Conservation (phyloP, 2,888 invertebrate species). For the Priocnemis perturbator region DNA sequence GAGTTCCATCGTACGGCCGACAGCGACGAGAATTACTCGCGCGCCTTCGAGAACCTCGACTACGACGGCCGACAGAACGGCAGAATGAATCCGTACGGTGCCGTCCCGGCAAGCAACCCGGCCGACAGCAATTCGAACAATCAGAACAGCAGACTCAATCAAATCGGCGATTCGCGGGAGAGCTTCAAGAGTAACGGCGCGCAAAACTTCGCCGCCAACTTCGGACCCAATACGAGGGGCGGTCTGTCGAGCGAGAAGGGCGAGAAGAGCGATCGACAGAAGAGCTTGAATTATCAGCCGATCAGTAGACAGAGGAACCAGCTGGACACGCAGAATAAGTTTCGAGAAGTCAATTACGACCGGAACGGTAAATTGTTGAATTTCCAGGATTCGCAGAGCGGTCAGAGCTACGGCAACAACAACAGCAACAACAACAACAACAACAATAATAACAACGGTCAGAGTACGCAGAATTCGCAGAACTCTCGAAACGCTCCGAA, state of each 20-base stretch:
- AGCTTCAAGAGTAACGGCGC: constrained; percentile 33
- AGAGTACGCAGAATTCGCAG: constrained; percentile 40
- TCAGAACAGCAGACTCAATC: not conserved
- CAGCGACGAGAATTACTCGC: constrained; percentile 40
- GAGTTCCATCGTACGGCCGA: constrained; percentile 67
- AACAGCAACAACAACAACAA: too few species aligned
- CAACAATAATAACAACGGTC: constrained; percentile 48
- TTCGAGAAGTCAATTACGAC: constrained; percentile 20
- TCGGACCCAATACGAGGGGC: constrained; percentile 15
- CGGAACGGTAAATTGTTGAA: not conserved
- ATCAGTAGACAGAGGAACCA: constrained; percentile 56
- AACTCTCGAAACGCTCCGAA: constrained; percentile 33
- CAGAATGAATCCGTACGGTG: constrained; percentile 64
- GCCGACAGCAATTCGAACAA: constrained; percentile 10
- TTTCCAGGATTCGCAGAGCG: constrained; percentile 21
- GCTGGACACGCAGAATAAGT: constrained; percentile 47
- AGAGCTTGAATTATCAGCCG: constrained; percentile 50
- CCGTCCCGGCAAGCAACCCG: too few species aligned
- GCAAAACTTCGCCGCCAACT: too few species aligned
- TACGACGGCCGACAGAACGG: constrained; percentile 71
- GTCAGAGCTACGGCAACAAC: constrained; percentile 54
- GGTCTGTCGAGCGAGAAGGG: constrained; percentile 17
- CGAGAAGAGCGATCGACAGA: constrained; percentile 24
- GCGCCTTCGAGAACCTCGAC: constrained; percentile 38
- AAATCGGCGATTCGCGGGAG: not conserved